Evolutionary conservation across 2,797 vertebrate species (phyloP).

Genomic region (Micromesistius poutassou): DNA sequence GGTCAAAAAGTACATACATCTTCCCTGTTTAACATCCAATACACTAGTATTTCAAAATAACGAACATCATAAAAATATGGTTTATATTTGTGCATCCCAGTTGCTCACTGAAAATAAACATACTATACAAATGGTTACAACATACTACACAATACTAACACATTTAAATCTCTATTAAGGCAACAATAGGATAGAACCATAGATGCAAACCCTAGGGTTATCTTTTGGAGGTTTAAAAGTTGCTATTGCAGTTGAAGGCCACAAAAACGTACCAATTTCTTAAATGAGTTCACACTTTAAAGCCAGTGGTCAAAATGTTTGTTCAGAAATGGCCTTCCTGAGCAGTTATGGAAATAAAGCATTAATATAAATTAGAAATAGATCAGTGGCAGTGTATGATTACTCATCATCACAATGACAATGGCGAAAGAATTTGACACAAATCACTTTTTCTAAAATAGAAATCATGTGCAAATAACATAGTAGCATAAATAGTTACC

Average conservation of each 20-base stretch:
- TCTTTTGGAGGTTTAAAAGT: constrained; percentile 48
- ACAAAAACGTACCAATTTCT: constrained; percentile 45
- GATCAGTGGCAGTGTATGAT: constrained; percentile 23
- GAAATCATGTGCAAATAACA: constrained; percentile 46
- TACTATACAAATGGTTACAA: constrained; percentile 33
- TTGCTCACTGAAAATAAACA: constrained; percentile 49
- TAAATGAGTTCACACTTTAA: constrained; percentile 41
- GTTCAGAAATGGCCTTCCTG: constrained; percentile 58
- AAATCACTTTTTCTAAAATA: constrained; percentile 26
- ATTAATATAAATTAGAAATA: constrained; percentile 10
- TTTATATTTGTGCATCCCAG: constrained; percentile 35
- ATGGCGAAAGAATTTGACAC: background rate
- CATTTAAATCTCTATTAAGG: constrained; percentile 61
- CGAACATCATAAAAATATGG: constrained; percentile 58
- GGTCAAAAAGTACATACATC: constrained; percentile 13
- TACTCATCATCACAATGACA: constrained; percentile 27
- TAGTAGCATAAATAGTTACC: constrained; percentile 13
- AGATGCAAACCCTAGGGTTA: constrained; percentile 60
- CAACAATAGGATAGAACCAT: constrained; percentile 71
- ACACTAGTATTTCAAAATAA: constrained; percentile 57
- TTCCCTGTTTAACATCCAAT: constrained; percentile 24
- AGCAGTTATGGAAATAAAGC: constrained; percentile 52
- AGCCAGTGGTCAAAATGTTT: constrained; percentile 50
- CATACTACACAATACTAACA: constrained; percentile 28
- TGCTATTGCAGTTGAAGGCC: constrained; percentile 50